These are phyloP conservation scores for Carterocephalus palaemon DNA, from an alignment of 2,888 invertebrate genomes.

Conservation along the genomic window DNA sequence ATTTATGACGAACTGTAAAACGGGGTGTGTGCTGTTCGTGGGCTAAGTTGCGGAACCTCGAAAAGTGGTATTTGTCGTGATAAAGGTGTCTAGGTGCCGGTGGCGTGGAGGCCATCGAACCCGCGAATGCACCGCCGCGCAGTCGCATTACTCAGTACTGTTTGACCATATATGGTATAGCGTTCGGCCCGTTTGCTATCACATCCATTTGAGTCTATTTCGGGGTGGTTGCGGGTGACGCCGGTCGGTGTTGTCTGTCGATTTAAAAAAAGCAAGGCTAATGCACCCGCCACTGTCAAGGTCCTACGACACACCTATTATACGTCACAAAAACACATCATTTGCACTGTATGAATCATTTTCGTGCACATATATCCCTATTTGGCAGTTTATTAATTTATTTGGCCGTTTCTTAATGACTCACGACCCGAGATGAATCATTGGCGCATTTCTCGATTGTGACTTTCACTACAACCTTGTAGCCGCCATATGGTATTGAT, in stretches of 20 bases:
- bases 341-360: conserved; percentile 23
- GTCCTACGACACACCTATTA: conserved; percentile 33
- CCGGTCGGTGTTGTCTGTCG: conserved; percentile 31
- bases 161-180: conserved; percentile 76
- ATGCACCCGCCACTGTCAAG: conserved; percentile 55
- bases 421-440: conserved; percentile 32
- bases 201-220: conserved; percentile 59
- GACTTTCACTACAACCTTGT: conserved; percentile 30
- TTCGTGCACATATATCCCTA: conserved; percentile 26
- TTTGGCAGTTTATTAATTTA: conserved; percentile 26
- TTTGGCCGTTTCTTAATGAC: conserved; percentile 28
- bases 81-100: conserved; percentile 35
- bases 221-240: conserved; percentile 44
- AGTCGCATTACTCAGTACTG: conserved; percentile 68
- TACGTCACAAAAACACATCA: conserved; percentile 11
- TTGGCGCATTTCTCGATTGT: conserved; percentile 25
- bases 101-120: conserved; percentile 68
- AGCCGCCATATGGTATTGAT: conserved; percentile 6
- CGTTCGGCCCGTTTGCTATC: conserved; percentile 45
- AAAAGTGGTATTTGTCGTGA: conserved; percentile 17
- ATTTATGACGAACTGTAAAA: conserved; percentile 58
- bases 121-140: conserved; percentile 67
- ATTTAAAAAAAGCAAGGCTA: conserved; percentile 38
- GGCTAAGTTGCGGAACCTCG: conserved; percentile 33
- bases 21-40: conserved; percentile 28